Base-by-base conservation (phyloP, 2,113 vertebrate genomes). In the Thunnus maccoyii region DNA sequence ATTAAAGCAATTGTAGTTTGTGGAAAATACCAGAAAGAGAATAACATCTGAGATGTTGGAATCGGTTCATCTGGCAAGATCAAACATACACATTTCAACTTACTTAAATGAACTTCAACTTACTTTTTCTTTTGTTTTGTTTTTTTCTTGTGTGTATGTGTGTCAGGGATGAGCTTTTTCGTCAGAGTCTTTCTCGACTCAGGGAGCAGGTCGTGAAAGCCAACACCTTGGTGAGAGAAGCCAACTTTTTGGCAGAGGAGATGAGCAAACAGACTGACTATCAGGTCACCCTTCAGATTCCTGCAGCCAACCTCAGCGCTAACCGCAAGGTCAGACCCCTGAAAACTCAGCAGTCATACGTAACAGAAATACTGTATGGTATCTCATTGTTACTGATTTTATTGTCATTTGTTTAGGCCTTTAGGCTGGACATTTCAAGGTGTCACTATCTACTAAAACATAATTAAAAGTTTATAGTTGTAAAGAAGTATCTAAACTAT, bases 271-370 rank as follows among this genome's bases (percentile, higher is more conserved):
- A 96, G 83, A 99, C 98, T 0, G 98, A 99, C 93, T 99, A 99
- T 91, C 97, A 99, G 93, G 97, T 99, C 90, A 99, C 98, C 1
- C 96, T 99, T 82, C 98, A 99, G 94, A 99, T 99, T 82, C 98
- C 98, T 20, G 97, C 98, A 17, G 94, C 97, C 81, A 99, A 99
- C 93, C 97, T 99, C 91, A 99, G 98, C 72, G 98, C 98, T 84
- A 99, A 99, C 86, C 97, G 96, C 82, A 99, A 99, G 97, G 98
- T 99, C 90, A 95, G 89, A 71, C 41, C 47, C 56, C 65, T 46
- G 63, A 22, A 44, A 22, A 5, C 25, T 6, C 36, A 25, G 14
- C 16, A n/a, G 22, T 17, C 57, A 51, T 0, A 41, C 8, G 7
- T 41, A 41, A 41, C 36, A 41, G 36, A 36, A 36, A 41, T 41